Percentiles rank a stretch among this genome's conserved stretches.
These are phyloP conservation scores for Drosophila suzukii DNA, from an alignment of 1,140 invertebrate genomes.

Conservation along the genomic window DNA sequence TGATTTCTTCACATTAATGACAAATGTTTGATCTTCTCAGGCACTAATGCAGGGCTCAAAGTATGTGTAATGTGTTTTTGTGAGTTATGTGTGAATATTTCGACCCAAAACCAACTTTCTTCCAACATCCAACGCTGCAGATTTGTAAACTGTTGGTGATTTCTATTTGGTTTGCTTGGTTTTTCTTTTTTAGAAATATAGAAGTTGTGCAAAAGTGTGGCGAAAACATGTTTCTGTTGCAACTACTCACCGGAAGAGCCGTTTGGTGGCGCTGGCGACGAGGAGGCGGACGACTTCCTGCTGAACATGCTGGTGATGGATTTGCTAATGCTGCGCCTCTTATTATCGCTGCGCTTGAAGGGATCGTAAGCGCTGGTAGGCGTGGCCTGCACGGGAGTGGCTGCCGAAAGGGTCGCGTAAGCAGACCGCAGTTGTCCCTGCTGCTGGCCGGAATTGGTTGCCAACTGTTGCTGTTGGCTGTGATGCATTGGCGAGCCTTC, in stretches of 20 bases:
- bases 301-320: constrained; percentile 90
- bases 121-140: constrained; percentile 71
- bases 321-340: constrained; percentile 89
- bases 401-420: constrained; percentile 74
- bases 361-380: constrained; percentile 84
- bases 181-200: constrained; percentile 35
- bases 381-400: constrained; percentile 78
- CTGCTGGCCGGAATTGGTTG: constrained; percentile 31
- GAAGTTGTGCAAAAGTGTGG: constrained; percentile 51
- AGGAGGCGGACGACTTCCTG: constrained; percentile 78
- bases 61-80: constrained; percentile 22
- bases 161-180: constrained; percentile 48
- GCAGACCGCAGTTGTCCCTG: constrained; percentile 57
- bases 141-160: constrained; percentile 43
- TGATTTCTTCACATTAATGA: background rate
- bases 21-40: background rate
- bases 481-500: constrained; percentile 85
- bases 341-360: constrained; percentile 87
- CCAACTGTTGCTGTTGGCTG: constrained; percentile 47
- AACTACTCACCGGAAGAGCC: constrained; percentile 38
- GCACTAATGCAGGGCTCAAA: constrained; percentile 23
- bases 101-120: constrained; percentile 69
- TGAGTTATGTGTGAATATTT: constrained; percentile 35
- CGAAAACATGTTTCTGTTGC: background rate
- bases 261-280: constrained; percentile 15